These are phyloP conservation scores for Rhyacophila brunnea DNA, from an alignment of 1,140 invertebrate species.

Conservation along the genomic window DNA sequence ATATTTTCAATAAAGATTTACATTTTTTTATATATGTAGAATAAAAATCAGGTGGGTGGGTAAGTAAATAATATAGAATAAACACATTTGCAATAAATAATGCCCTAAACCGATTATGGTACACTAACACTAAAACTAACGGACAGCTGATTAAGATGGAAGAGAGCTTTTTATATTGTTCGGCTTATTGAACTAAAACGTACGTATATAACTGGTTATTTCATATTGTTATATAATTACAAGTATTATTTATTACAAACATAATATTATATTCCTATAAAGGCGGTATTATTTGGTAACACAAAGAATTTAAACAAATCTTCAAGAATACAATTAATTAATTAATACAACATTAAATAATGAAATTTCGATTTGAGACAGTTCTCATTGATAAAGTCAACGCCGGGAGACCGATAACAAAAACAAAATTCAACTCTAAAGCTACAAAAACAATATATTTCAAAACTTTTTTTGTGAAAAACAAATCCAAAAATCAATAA, in stretches of 20 bases:
- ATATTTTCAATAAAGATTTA: slow-evolving; percentile 3
- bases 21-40: slow-evolving; percentile 10
- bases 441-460: background rate
- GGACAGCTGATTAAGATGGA: slow-evolving; percentile 10
- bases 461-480: background rate
- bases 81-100: slow-evolving; percentile 31
- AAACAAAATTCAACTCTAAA: no score
- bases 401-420: no score
- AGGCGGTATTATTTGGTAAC: slow-evolving; percentile 37
- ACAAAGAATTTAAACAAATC: slow-evolving; percentile 31
- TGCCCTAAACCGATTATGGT: slow-evolving; percentile 27
- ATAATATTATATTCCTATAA: slow-evolving; percentile 18
- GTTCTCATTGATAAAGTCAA: background rate
- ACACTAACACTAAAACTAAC: background rate
- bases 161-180: slow-evolving; percentile 33
- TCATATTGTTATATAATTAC: slow-evolving; percentile 12
- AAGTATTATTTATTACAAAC: slow-evolving; percentile 14
- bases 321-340: slow-evolving; percentile 2
- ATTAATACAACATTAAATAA: background rate
- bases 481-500: no score
- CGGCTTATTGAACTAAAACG: slow-evolving; percentile 21
- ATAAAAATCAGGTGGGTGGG: slow-evolving; percentile 24
- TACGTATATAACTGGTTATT: slow-evolving; percentile 19
- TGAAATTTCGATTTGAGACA: no score
- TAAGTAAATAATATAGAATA: slow-evolving; percentile 17